Evolutionary conservation across 1,140 invertebrate genomes (phyloP).

Genomic region (Fopius arisanus): DNA sequence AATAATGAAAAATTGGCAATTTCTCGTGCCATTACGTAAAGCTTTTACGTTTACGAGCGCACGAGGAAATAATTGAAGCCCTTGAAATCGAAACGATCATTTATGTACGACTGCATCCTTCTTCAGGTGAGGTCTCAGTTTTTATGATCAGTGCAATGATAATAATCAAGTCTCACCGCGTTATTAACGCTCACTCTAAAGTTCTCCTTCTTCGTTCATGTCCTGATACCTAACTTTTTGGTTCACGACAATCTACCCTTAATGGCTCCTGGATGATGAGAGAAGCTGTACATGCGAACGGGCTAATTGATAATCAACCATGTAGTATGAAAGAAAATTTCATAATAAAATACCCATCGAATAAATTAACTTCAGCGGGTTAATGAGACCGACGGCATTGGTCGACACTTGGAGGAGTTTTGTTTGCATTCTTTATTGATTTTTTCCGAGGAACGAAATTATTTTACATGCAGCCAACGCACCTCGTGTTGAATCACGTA

Average conservation of each 20-base stretch:
- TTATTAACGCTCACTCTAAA: constrained; percentile 19
- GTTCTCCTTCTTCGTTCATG: not conserved
- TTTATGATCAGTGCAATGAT: constrained; percentile 20
- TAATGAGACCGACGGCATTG: not conserved
- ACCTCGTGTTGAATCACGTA: no score
- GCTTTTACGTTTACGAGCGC: not conserved
- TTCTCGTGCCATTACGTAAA: not conserved
- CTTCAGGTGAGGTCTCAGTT: not conserved
- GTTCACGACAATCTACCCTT: not conserved
- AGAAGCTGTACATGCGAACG: not conserved
- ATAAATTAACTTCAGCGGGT: not conserved
- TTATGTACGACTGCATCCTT: not conserved
- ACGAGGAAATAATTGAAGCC: not conserved
- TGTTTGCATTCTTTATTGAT: not conserved
- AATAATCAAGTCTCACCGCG: constrained; percentile 13
- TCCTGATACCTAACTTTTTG: not conserved
- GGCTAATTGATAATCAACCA: constrained; percentile 21
- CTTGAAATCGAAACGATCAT: constrained; percentile 9
- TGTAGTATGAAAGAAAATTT: not conserved
- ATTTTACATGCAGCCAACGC: no score
- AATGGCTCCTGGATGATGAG: constrained; percentile 11
- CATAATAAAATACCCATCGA: constrained; percentile 4
- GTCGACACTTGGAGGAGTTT: not conserved
- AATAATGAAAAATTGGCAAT: not conserved
- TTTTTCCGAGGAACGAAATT: not conserved